Conservation (phyloP, 2,797 vertebrate species). For the Petrocephalus schoutedeni region DNA sequence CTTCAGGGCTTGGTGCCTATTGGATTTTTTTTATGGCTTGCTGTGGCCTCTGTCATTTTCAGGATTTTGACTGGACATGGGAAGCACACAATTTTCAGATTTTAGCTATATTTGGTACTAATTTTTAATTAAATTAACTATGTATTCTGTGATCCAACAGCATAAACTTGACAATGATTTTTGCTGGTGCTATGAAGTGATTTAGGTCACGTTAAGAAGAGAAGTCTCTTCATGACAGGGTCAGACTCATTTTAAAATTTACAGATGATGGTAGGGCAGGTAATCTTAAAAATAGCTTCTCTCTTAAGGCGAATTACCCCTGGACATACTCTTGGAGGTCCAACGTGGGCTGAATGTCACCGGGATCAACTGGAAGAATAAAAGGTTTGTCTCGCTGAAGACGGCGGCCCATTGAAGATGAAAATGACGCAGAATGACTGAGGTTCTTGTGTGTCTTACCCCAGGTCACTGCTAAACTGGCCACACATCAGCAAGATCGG, state of each 20-base stretch:
- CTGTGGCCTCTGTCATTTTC: background rate
- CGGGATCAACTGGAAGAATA: background rate
- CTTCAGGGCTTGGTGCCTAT: background rate
- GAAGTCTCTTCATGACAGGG: background rate
- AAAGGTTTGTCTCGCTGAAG: background rate
- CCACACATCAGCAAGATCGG: background rate
- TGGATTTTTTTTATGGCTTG: background rate
- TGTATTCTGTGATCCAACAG: background rate
- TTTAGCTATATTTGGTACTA: background rate
- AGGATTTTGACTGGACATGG: background rate
- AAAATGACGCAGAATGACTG: background rate
- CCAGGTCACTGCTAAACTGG: background rate
- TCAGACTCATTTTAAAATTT: background rate
- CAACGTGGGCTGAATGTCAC: background rate
- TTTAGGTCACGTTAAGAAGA: background rate
- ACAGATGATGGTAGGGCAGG: background rate
- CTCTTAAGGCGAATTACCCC: background rate
- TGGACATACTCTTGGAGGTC: background rate
- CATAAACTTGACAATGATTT: background rate
- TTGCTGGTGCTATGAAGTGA: background rate
- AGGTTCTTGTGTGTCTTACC: background rate
- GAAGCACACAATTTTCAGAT: background rate
- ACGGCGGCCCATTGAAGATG: background rate
- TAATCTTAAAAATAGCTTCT: background rate
- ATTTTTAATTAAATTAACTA: background rate